Conservation (phyloP, 2,797 vertebrate species). For the Lacerta bilineata region DNA sequence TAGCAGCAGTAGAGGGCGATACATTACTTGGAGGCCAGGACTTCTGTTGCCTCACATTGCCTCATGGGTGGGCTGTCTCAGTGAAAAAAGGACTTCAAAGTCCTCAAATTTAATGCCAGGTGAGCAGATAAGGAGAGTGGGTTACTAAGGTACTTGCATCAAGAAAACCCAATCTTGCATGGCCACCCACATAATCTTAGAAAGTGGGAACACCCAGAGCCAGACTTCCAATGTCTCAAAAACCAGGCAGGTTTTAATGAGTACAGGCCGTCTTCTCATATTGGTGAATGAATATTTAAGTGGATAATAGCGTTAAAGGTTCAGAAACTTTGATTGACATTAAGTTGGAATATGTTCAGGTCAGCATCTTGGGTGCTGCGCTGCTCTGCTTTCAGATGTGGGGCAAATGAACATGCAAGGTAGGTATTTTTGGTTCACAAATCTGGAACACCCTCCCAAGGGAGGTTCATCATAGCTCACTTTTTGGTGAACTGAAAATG, state of each 20-base stretch:
- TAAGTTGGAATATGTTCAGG: not conserved
- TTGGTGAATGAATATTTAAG: not conserved
- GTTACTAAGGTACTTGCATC: not conserved
- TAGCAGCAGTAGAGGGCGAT: too few species aligned
- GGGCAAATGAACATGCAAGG: not conserved
- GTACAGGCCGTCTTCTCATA: not conserved
- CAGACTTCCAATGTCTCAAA: not conserved
- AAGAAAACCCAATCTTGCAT: not conserved
- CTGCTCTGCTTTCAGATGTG: not conserved
- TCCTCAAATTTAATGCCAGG: not conserved
- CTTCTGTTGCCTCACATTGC: too few species aligned
- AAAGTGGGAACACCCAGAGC: not conserved
- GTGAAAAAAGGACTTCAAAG: not conserved
- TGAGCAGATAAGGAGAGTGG: not conserved
- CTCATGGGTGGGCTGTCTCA: too few species aligned
- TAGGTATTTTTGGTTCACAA: not conserved
- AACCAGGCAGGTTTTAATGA: not conserved
- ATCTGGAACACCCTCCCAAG: not conserved
- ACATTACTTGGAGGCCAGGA: too few species aligned
- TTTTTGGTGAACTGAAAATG: not conserved
- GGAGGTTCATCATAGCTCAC: not conserved
- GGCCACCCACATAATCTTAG: not conserved
- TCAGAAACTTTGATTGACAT: too few species aligned
- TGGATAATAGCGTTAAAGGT: not conserved
- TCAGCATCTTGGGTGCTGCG: not conserved